Percentiles rank a stretch among this genome's conserved stretches.
Evolutionary conservation across 2,888 invertebrate species (phyloP).

Genomic region (Slavum lentiscoides): DNA sequence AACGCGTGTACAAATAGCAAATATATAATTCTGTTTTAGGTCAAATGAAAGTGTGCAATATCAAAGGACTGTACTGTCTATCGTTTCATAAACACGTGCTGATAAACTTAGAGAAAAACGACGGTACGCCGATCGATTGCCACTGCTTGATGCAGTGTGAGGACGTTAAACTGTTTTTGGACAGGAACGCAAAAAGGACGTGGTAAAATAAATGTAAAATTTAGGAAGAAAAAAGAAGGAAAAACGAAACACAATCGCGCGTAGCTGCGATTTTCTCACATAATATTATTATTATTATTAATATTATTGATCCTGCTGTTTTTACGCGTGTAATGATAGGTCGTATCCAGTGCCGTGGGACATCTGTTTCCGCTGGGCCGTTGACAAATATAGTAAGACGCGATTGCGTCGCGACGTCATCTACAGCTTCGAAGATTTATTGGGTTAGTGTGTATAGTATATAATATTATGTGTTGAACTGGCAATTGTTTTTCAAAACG

Average conservation of each 20-base stretch:
- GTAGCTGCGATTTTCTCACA: constrained; percentile 2
- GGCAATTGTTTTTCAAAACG: constrained; percentile 13
- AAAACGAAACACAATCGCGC: neutral
- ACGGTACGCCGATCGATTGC: constrained; percentile 58
- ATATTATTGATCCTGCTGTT: neutral
- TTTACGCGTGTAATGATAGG: constrained; percentile 54
- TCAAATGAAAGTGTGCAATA: constrained; percentile 60
- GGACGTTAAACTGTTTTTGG: constrained; percentile 59
- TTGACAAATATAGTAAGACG: constrained; percentile 57
- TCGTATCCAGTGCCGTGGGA: constrained; percentile 57
- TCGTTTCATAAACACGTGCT: constrained; percentile 60
- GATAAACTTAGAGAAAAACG: constrained; percentile 59
- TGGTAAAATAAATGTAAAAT: constrained; percentile 34
- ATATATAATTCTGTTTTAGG: constrained; percentile 21
- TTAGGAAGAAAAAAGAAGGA: neutral
- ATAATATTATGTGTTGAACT: neutral
- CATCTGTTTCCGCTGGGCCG: constrained; percentile 57
- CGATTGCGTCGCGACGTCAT: constrained; percentile 67
- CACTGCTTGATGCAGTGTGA: constrained; percentile 62
- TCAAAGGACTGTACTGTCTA: constrained; percentile 65
- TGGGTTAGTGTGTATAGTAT: constrained; percentile 59
- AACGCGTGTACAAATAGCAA: neutral
- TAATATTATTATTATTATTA: constrained; percentile 10
- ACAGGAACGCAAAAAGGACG: constrained; percentile 34
- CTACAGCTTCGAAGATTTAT: constrained; percentile 68